Percentiles rank a stretch among this genome's conserved stretches.
phyloP scores from a whole-genome alignment of 2,888 invertebrate genomes.

The Pocota personata region DNA sequence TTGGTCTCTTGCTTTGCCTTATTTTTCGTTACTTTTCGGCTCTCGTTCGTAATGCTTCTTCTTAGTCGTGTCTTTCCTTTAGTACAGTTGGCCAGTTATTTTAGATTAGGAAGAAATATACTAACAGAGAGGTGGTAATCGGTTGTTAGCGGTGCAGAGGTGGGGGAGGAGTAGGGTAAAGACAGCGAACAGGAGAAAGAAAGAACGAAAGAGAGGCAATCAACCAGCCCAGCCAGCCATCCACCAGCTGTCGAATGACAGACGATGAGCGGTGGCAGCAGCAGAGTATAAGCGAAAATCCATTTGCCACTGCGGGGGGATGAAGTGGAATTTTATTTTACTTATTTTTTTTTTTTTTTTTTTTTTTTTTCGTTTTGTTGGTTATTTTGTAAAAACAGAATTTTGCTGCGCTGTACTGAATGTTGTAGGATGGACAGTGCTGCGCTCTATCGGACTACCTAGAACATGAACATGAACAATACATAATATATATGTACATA shows the following conservation, averaged over 20 bases:
- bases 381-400: slow-evolving; percentile 31
- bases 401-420: slow-evolving; percentile 27
- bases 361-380: slow-evolving; percentile 35
- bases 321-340: slow-evolving; percentile 34
- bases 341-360: slow-evolving; percentile 35
- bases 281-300: slow-evolving; percentile 19
- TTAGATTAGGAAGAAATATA: slow-evolving; percentile 66
- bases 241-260: slow-evolving; percentile 61
- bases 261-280: slow-evolving; percentile 23
- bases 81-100: slow-evolving; percentile 72
- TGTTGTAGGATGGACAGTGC: slow-evolving; percentile 3
- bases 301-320: slow-evolving; percentile 33
- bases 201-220: slow-evolving; percentile 1
- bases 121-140: slow-evolving; percentile 41
- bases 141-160: background rate
- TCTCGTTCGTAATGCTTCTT: slow-evolving; percentile 63
- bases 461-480: background rate
- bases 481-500: slow-evolving; percentile 12
- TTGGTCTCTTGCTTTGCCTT: slow-evolving; percentile 41
- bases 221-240: slow-evolving; percentile 17
- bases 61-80: slow-evolving; percentile 63
- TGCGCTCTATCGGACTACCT: slow-evolving; percentile 32
- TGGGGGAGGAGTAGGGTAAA: background rate
- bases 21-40: slow-evolving; percentile 53
- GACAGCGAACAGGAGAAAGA: slow-evolving; percentile 23